These are phyloP conservation scores for Phymanthus crucifer DNA, from an alignment of 92 coral and sea anemone species.

Conservation along the genomic window DNA sequence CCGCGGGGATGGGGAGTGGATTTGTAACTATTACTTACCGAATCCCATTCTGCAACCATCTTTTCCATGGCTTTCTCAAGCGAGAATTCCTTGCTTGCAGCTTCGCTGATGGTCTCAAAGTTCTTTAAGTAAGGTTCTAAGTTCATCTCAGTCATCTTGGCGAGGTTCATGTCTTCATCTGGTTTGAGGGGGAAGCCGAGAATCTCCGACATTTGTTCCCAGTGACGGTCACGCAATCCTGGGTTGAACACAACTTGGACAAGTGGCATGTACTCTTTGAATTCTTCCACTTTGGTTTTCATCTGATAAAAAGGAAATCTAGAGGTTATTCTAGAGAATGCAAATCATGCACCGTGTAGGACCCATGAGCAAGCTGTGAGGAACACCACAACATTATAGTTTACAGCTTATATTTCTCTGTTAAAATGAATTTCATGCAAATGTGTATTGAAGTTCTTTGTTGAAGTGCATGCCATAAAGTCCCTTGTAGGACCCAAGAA, in stretches of 20 bases:
- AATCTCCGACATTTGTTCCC: slow-evolving; percentile 93
- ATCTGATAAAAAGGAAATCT: slow-evolving; percentile 43
- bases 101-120: slow-evolving; percentile 98
- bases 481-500: too few species aligned
- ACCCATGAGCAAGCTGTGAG: not conserved
- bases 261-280: slow-evolving; percentile 92
- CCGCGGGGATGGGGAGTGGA: too few species aligned
- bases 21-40: slow-evolving; percentile 55
- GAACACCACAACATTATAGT: slow-evolving; percentile 21
- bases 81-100: slow-evolving; percentile 99
- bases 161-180: slow-evolving; percentile 94
- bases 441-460: too few species aligned
- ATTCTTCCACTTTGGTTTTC: slow-evolving; percentile 97
- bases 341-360: not conserved
- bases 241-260: slow-evolving; percentile 97
- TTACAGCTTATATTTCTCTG: slow-evolving; percentile 98
- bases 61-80: slow-evolving; percentile 99
- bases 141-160: slow-evolving; percentile 99
- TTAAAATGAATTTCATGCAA: too few species aligned
- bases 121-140: slow-evolving; percentile 92
- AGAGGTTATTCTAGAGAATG: not conserved
- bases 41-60: slow-evolving; percentile 99
- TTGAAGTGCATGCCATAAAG: too few species aligned
- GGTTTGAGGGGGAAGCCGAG: slow-evolving; percentile 93
- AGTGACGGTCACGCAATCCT: slow-evolving; percentile 98